Evolutionary conservation across 2,888 invertebrate genomes (phyloP).

Genomic region (Lepidochitona cinerea): DNA sequence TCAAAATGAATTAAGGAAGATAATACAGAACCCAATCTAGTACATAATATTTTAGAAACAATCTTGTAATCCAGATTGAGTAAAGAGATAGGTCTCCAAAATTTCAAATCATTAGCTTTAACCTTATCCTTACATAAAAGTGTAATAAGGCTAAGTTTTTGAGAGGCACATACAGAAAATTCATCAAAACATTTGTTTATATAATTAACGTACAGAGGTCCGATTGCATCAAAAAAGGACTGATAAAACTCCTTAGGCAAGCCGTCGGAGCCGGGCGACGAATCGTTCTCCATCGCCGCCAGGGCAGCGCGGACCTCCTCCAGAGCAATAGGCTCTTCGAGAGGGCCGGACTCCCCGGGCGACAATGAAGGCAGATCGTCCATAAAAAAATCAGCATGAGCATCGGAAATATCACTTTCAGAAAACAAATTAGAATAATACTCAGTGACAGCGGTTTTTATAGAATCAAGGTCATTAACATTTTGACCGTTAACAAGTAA

Average conservation of each 20-base stretch:
- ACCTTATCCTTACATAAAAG: neutral
- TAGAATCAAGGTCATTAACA: too few species aligned
- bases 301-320: neutral
- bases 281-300: neutral
- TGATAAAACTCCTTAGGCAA: conserved; percentile 9
- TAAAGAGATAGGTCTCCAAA: neutral
- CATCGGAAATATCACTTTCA: neutral
- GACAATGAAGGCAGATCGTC: neutral
- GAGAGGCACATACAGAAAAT: neutral
- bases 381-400: neutral
- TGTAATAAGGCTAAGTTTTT: neutral
- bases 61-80: neutral
- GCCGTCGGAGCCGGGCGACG: conserved; percentile 6
- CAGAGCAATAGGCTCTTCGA: neutral
- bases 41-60: neutral
- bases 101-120: neutral
- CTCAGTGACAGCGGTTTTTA: too few species aligned
- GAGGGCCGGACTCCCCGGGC: neutral
- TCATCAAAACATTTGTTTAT: neutral
- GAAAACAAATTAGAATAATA: conserved; percentile 4
- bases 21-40: neutral
- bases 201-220: neutral
- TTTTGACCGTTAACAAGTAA: too few species aligned
- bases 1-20: neutral
- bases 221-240: conserved; percentile 10